Conservation (phyloP, 2,888 invertebrate genomes). For the Drosophila setosimentum region DNA sequence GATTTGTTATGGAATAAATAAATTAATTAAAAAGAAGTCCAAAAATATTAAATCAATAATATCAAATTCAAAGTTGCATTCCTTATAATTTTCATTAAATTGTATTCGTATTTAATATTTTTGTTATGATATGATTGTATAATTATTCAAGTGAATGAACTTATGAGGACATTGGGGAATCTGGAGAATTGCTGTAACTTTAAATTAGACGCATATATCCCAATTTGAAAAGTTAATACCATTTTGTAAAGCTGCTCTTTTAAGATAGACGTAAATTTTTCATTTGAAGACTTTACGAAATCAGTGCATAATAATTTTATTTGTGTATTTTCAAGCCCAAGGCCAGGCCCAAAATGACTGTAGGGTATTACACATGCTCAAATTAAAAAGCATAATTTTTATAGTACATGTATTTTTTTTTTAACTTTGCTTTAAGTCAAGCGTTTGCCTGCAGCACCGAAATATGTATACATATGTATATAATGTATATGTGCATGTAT, state of each 20-base stretch:
- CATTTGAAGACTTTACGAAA: slow-evolving; percentile 3
- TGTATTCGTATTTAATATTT: neutral
- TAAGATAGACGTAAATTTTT: slow-evolving; percentile 4
- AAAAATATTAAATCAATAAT: neutral
- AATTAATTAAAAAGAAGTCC: neutral
- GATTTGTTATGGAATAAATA: neutral
- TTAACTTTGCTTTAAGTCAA: slow-evolving; percentile 37
- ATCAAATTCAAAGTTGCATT: neutral
- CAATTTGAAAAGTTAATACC: neutral
- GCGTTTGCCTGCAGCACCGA: slow-evolving; percentile 26
- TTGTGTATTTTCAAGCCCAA: neutral
- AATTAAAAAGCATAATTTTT: slow-evolving; percentile 52
- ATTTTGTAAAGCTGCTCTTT: neutral
- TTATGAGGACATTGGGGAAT: neutral
- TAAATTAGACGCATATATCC: neutral
- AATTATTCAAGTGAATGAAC: neutral
- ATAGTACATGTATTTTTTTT: slow-evolving; percentile 5
- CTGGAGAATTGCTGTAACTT: neutral
- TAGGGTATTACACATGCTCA: slow-evolving; percentile 35
- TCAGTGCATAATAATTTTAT: slow-evolving; percentile 12
- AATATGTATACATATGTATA: slow-evolving; percentile 7
- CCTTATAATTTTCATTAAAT: neutral
- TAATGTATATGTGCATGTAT: slow-evolving; percentile 23
- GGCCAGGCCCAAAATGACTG: slow-evolving; percentile 10
- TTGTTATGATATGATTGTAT: neutral